Conservation (phyloP, 2,888 invertebrate species). For the Podotricha telesiphe region DNA sequence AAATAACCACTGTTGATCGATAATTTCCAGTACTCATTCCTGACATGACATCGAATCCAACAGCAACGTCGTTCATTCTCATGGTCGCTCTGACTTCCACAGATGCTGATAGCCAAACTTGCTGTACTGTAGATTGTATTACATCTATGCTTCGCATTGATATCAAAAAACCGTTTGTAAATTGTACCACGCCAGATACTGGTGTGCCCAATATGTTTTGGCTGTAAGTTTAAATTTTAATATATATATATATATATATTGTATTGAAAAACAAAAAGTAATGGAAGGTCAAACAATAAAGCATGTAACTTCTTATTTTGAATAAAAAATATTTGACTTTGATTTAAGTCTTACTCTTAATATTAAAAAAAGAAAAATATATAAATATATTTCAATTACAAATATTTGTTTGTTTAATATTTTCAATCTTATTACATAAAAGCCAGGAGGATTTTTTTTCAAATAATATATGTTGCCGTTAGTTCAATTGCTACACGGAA, state of each 20-base stretch:
- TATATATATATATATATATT: not conserved
- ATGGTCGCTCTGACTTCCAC: slow-evolving; percentile 56
- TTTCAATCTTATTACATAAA: too few species aligned
- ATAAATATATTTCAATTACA: too few species aligned
- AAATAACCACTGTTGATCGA: slow-evolving; percentile 53
- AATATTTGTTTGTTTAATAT: too few species aligned
- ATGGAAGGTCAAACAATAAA: too few species aligned
- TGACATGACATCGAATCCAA: slow-evolving; percentile 63
- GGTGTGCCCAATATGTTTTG: slow-evolving; percentile 52
- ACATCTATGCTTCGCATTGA: slow-evolving; percentile 61
- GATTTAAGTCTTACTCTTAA: too few species aligned
- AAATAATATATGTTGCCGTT: too few species aligned
- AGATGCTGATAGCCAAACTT: slow-evolving; percentile 55
- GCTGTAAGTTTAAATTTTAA: slow-evolving; percentile 49
- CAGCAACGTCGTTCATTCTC: slow-evolving; percentile 55
- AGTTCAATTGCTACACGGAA: too few species aligned
- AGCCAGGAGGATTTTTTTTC: too few species aligned
- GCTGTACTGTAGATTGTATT: slow-evolving; percentile 52
- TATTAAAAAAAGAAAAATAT: too few species aligned
- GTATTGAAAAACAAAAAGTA: too few species aligned
- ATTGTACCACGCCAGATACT: slow-evolving; percentile 52
- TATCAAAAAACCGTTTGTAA: slow-evolving; percentile 62
- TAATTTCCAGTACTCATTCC: slow-evolving; percentile 46
- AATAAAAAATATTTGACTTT: too few species aligned
- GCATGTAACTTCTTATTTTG: too few species aligned